Percentiles rank a stretch among this genome's conserved stretches.
Conservation (phyloP, 2,113 vertebrate species). For the Acanthochromis polyacanthus region DNA sequence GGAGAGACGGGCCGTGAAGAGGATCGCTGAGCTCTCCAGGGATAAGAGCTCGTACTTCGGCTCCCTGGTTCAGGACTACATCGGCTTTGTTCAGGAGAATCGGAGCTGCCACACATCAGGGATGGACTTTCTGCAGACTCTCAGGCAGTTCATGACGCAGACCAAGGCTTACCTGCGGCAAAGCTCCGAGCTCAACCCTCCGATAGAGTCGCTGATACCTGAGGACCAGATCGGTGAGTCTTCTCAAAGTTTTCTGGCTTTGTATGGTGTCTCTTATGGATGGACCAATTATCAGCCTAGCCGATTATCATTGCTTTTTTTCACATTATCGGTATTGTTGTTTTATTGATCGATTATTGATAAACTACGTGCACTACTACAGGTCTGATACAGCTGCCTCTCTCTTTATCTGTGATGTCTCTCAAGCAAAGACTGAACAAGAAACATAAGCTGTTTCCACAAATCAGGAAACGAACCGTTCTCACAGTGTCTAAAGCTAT, state of each 20-base stretch:
- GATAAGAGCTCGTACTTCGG: conserved; percentile 96
- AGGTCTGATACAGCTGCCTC: too few relatives aligned
- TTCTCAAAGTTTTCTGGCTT: neutral
- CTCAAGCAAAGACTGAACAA: too few relatives aligned
- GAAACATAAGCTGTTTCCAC: too few relatives aligned
- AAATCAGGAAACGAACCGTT: too few relatives aligned
- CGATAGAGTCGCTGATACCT: conserved; percentile 94
- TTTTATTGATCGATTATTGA: too few relatives aligned
- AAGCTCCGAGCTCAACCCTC: conserved; percentile 95
- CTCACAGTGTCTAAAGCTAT: too few relatives aligned
- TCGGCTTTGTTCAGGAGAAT: conserved; percentile 95
- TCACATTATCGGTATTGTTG: too few relatives aligned
- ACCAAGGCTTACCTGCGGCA: conserved; percentile 97
- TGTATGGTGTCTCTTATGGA: neutral
- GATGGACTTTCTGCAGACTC: conserved; percentile 92
- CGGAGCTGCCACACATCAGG: conserved; percentile 93
- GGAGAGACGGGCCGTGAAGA: conserved; percentile 90
- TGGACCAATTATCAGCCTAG: too few relatives aligned
- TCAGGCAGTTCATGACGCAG: conserved; percentile 97
- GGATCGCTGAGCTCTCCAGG: conserved; percentile 89
- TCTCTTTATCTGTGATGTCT: too few relatives aligned
- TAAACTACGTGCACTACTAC: too few relatives aligned
- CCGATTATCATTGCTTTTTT: too few relatives aligned
- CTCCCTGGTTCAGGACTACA: conserved; percentile 95
- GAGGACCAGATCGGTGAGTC: conserved; percentile 96